Evolutionary conservation across 1,140 invertebrate genomes (phyloP).

Genomic region (Dinoponera quadriceps): DNA sequence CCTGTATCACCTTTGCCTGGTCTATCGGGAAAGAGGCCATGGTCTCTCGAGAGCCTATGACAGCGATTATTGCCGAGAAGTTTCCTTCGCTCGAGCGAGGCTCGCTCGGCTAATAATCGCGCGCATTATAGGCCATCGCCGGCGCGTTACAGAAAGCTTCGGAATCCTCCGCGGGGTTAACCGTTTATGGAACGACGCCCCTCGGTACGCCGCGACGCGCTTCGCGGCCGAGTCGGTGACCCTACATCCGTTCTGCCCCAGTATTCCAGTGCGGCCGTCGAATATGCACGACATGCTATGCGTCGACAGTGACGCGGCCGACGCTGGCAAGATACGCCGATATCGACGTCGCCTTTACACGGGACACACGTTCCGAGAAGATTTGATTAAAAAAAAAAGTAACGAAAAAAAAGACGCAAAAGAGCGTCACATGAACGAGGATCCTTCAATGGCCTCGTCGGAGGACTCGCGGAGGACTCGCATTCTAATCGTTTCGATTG

Average conservation of each 20-base stretch:
- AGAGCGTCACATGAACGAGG: not conserved
- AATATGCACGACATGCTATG: constrained; percentile 49
- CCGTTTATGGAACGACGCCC: constrained; percentile 58
- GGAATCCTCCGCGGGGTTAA: constrained; percentile 3
- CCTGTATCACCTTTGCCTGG: not conserved
- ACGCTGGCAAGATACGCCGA: not conserved
- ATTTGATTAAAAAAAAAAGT: not conserved
- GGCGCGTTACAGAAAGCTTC: constrained; percentile 58
- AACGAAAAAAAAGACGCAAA: not conserved
- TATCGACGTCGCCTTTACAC: not conserved
- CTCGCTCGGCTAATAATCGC: not conserved
- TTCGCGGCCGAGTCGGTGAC: constrained; percentile 60
- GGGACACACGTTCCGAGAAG: not conserved
- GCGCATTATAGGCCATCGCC: constrained; percentile 42
- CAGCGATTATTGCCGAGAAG: constrained; percentile 27
- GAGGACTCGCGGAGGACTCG: too few species aligned
- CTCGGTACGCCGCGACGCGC: constrained; percentile 32
- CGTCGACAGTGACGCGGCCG: constrained; percentile 46
- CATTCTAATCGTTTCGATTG: too few species aligned
- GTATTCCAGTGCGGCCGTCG: constrained; percentile 59
- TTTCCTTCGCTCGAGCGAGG: constrained; percentile 21
- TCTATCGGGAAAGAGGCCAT: constrained; percentile 10
- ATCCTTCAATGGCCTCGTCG: not conserved
- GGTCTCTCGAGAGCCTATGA: not conserved
- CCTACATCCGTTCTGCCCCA: constrained; percentile 60